Conservation (phyloP, 1,140 invertebrate genomes). For the Caenorhabditis tropicalis region DNA sequence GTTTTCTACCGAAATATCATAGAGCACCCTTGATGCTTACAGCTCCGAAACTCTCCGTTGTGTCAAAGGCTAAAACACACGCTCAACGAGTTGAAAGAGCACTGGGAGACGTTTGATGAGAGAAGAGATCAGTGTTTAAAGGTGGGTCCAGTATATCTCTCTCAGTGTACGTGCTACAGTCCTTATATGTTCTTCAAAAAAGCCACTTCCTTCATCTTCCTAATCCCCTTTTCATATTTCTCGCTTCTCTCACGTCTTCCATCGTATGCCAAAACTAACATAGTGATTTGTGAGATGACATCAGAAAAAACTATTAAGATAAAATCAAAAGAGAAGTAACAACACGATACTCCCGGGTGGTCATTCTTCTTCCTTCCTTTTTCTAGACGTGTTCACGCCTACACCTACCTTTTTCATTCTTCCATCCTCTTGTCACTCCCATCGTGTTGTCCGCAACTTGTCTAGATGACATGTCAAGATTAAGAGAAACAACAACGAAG, state of each 20-base stretch:
- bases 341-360: not conserved
- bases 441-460: slow-evolving; percentile 3
- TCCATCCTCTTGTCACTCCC: not conserved
- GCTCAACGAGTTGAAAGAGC: slow-evolving; percentile 91
- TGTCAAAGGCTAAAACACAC: slow-evolving; percentile 84
- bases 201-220: not conserved
- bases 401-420: not conserved
- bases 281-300: slow-evolving; percentile 40
- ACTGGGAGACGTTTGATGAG: slow-evolving; percentile 91
- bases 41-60: slow-evolving; percentile 76
- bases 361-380: not conserved
- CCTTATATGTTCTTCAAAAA: too few relatives aligned
- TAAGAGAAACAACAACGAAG: too few relatives aligned
- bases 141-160: slow-evolving; percentile 78
- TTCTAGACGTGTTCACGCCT: not conserved
- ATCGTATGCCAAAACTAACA: not conserved
- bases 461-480: slow-evolving; percentile 6
- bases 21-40: slow-evolving; percentile 51
- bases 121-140: slow-evolving; percentile 87
- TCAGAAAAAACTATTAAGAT: too few relatives aligned
- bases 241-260: not conserved
- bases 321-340: not conserved
- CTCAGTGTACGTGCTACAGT: too few relatives aligned
- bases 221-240: not conserved
- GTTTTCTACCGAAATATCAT: too few relatives aligned